A percentile compares a stretch with the other conserved stretches of the same genome.
These are phyloP conservation scores for Eurytoma adleriae DNA, from an alignment of 2,888 invertebrate species.

Conservation along the genomic window DNA sequence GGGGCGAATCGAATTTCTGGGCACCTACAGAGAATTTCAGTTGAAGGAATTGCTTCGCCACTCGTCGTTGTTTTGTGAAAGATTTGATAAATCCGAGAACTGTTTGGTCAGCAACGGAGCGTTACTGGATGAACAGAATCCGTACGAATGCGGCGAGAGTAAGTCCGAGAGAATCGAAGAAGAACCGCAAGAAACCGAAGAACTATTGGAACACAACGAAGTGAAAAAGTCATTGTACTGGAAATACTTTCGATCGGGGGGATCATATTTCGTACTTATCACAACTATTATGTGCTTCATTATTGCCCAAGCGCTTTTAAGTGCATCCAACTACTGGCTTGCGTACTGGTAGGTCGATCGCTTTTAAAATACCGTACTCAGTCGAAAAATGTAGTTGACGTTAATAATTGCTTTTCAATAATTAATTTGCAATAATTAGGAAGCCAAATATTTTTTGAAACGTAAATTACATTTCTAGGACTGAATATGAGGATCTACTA, in stretches of 20 bases:
- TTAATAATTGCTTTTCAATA: neutral
- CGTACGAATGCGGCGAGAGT: conserved; percentile 33
- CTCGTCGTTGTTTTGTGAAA: neutral
- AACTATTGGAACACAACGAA: conserved; percentile 80
- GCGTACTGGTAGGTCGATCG: conserved; percentile 81
- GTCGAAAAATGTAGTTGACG: conserved; percentile 53
- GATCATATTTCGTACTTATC: conserved; percentile 78
- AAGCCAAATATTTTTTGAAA: too few species aligned
- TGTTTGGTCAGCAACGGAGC: conserved; percentile 15
- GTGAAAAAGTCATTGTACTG: conserved; percentile 80
- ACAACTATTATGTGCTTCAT: conserved; percentile 79
- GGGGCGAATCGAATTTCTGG: conserved; percentile 81
- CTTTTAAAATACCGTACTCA: too few species aligned
- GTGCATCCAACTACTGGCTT: conserved; percentile 86
- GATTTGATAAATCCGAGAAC: conserved; percentile 9
- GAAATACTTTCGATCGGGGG: conserved; percentile 84
- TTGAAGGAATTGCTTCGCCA: conserved; percentile 73
- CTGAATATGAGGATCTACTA: conserved; percentile 58
- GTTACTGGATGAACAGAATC: neutral
- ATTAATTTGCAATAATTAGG: too few species aligned
- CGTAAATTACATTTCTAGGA: neutral
- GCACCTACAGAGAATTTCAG: conserved; percentile 79
- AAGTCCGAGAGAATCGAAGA: conserved; percentile 65
- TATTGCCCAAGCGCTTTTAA: conserved; percentile 82
- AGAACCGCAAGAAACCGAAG: conserved; percentile 80